phyloP scores from a whole-genome alignment of 2,797 vertebrate species.

The Labroides dimidiatus region DNA sequence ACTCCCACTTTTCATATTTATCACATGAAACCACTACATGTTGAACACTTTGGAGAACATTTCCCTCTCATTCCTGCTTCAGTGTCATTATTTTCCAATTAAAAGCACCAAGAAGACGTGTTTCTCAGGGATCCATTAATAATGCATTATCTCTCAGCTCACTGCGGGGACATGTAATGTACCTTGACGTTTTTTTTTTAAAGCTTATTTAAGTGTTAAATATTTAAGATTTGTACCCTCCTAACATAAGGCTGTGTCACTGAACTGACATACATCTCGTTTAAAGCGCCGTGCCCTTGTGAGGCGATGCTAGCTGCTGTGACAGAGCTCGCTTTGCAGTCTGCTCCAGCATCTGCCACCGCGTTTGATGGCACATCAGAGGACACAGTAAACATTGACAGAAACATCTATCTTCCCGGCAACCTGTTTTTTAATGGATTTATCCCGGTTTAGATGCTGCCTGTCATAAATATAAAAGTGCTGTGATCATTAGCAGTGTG shows the following conservation, averaged over 20 bases:
- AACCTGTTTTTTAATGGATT: conserved; percentile 56
- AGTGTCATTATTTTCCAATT: conserved; percentile 19
- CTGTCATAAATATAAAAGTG: conserved; percentile 49
- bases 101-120: conserved; percentile 18
- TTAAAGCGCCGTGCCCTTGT: conserved; percentile 48
- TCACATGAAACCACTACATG: conserved; percentile 1
- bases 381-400: conserved; percentile 68
- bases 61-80: conserved; percentile 24
- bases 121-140: conserved; percentile 49
- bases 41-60: neutral
- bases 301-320: conserved; percentile 27
- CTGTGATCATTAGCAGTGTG: conserved; percentile 44
- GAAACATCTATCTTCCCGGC: conserved; percentile 62
- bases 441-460: conserved; percentile 35
- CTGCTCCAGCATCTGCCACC: conserved; percentile 60
- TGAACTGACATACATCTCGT: conserved; percentile 37
- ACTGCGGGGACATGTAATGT: conserved; percentile 40
- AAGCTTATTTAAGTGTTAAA: conserved; percentile 57
- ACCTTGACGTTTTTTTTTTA: conserved; percentile 39
- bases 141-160: conserved; percentile 50
- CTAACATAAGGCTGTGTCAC: conserved; percentile 54
- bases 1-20: conserved; percentile 31
- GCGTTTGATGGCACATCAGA: conserved; percentile 65
- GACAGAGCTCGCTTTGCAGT: conserved; percentile 52
- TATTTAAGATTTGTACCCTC: conserved; percentile 53